phyloP scores from a whole-genome alignment of 2,888 invertebrate genomes.

The Hirtodrosophila alboralis region DNA sequence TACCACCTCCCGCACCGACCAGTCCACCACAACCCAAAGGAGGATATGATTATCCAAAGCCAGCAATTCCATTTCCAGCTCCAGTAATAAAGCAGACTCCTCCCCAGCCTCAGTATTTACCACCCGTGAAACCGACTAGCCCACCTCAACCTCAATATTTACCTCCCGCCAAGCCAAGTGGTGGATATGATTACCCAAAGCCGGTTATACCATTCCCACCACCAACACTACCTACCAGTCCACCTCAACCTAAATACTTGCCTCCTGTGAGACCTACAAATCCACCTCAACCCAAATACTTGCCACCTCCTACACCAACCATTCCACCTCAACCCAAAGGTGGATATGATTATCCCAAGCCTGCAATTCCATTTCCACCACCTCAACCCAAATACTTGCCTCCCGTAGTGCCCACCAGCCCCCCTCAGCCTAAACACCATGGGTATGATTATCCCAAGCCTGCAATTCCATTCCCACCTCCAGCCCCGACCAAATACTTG shows the following conservation, averaged over 20 bases:
- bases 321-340: not conserved
- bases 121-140: slow-evolving; percentile 49
- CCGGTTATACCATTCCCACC: slow-evolving; percentile 7
- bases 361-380: slow-evolving; percentile 7
- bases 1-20: slow-evolving; percentile 53
- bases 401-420: slow-evolving; percentile 13
- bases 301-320: no score
- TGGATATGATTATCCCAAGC: slow-evolving; percentile 15
- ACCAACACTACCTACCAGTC: not conserved
- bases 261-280: no score
- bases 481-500: slow-evolving; percentile 37
- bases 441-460: slow-evolving; percentile 63
- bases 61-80: slow-evolving; percentile 48
- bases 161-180: slow-evolving; percentile 19
- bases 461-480: slow-evolving; percentile 45
- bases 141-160: slow-evolving; percentile 40
- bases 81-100: slow-evolving; percentile 27
- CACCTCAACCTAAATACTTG: no score
- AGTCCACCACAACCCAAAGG: slow-evolving; percentile 41
- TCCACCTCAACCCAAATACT: no score
- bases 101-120: slow-evolving; percentile 42
- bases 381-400: not conserved
- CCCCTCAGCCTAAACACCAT: slow-evolving; percentile 35
- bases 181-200: not conserved
- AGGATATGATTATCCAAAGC: slow-evolving; percentile 71